Percentiles rank a stretch among this genome's conserved stretches.
Evolutionary conservation across 92 coral and sea anemone species (phyloP).

Genomic region (Ricordea florida): DNA sequence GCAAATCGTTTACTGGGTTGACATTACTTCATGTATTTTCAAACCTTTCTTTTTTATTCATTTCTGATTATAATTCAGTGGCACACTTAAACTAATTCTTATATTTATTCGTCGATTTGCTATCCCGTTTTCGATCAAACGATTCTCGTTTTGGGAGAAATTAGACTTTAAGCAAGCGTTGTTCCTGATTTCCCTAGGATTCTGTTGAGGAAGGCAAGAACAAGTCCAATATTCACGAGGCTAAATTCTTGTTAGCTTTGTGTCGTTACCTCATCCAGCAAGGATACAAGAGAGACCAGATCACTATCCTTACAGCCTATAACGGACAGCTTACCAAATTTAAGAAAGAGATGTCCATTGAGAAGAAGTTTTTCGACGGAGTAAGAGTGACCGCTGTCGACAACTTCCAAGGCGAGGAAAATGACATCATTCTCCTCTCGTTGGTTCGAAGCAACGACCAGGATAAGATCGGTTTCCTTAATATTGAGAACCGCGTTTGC

Average conservation of each 20-base stretch:
- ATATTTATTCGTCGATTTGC: too few relatives aligned
- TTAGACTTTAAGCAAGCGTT: too few relatives aligned
- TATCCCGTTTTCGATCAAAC: too few relatives aligned
- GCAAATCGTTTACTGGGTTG: too few relatives aligned
- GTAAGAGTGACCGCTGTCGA: slow-evolving; percentile 89
- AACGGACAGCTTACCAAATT: slow-evolving; percentile 86
- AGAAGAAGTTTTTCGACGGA: slow-evolving; percentile 56
- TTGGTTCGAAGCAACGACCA: slow-evolving; percentile 85
- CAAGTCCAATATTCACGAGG: slow-evolving; percentile 88
- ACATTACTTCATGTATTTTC: too few relatives aligned
- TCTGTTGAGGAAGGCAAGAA: slow-evolving; percentile 79
- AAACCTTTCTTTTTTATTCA: too few relatives aligned
- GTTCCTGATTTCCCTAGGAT: too few relatives aligned
- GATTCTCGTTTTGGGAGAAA: too few relatives aligned
- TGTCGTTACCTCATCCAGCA: slow-evolving; percentile 92
- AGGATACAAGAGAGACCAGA: slow-evolving; percentile 77
- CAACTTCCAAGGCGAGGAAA: slow-evolving; percentile 92
- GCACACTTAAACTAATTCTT: too few relatives aligned
- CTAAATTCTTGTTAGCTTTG: slow-evolving; percentile 79
- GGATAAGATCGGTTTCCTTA: slow-evolving; percentile 76
- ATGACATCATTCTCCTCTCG: slow-evolving; percentile 84
- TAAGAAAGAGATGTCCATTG: slow-evolving; percentile 67
- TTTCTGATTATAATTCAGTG: too few relatives aligned
- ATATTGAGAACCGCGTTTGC: slow-evolving; percentile 78
- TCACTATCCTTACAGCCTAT: slow-evolving; percentile 92